phyloP scores from a whole-genome alignment of 2,113 vertebrate species.

The Lepus europaeus region DNA sequence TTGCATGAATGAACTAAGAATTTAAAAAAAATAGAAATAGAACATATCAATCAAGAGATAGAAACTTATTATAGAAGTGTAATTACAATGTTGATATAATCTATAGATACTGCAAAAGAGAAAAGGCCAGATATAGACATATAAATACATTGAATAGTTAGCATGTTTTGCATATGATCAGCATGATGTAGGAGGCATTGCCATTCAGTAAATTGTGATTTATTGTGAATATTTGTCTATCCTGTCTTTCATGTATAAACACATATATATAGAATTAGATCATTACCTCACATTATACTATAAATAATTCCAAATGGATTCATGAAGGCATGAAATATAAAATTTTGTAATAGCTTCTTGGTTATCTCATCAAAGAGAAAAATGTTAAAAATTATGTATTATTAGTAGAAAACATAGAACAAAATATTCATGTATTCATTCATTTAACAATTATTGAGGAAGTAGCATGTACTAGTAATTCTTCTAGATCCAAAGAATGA shows the following conservation, averaged over 20 bases:
- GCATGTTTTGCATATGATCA: not conserved
- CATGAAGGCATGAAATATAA: no score
- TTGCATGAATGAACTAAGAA: not conserved
- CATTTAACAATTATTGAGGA: not conserved
- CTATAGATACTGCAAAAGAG: not conserved
- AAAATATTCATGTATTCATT: no score
- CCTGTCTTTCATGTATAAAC: not conserved
- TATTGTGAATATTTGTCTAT: not conserved
- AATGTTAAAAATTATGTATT: not conserved
- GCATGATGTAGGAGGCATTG: not conserved
- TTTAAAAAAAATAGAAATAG: not conserved
- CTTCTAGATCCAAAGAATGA: not conserved
- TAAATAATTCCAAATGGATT: not conserved
- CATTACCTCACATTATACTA: not conserved
- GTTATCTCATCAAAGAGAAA: not conserved
- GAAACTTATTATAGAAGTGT: not conserved
- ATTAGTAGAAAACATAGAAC: not conserved
- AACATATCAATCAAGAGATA: not conserved
- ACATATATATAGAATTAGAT: not conserved
- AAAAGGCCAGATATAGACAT: not conserved
- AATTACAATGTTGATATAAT: not conserved
- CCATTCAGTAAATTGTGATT: not conserved
- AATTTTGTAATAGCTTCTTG: no score
- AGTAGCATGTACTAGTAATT: not conserved
- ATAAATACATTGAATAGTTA: not conserved